Evolutionary conservation across 2,113 vertebrate genomes (phyloP), one percentile per base, ranked within the genome.

Genomic region (Sceloporus tristichus): DNA sequence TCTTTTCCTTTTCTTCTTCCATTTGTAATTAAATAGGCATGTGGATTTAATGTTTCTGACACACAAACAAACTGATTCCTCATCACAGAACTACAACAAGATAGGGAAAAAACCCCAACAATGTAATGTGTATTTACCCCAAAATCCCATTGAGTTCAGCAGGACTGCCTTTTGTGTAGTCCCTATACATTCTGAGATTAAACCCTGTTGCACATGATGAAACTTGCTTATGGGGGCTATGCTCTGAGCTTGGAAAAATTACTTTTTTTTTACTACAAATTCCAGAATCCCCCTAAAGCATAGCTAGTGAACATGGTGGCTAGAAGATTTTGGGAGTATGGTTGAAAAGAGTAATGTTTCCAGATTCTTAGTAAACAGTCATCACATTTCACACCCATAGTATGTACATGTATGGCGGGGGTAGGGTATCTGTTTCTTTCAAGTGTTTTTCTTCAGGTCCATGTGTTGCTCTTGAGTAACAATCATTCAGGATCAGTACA

Each of bases 21-120:
- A 79, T 79, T 79, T 56, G 25, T 29, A 71, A 71, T 10, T 3
- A 90, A 27, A 88, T 4, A 18, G 85, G 0, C 16, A 84, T 85
- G 56, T 25, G 56, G 16, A 23, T 23, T n/a, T 83, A 13, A 27
- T 78, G 3, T 71, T 71, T 34, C 6, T 56, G 79, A 53, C 19
- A 91, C 27, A 82, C 1, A 5, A 68, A 4, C 85, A 56, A 92
- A 86, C 1, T 82, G 48, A 38, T 86, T 89, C 59, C 34, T 65
- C 34, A 56, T 1, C 80, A 10, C 5, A 90, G 84, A 91, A 73
- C 48, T 40, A 18, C n/a, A 5, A 54, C 77, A 80, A 93, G 70
- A 56, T 34, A 38, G 68, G 10, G 23, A 71, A 90, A 87, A 91
- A 76, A 19, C 40, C 40, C 54, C 73, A 38, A 4, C 59, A 65